A percentile compares a stretch with the other conserved stretches of the same genome.
Conservation (phyloP, 2,888 invertebrate species). For the Pegoplata infirma region DNA sequence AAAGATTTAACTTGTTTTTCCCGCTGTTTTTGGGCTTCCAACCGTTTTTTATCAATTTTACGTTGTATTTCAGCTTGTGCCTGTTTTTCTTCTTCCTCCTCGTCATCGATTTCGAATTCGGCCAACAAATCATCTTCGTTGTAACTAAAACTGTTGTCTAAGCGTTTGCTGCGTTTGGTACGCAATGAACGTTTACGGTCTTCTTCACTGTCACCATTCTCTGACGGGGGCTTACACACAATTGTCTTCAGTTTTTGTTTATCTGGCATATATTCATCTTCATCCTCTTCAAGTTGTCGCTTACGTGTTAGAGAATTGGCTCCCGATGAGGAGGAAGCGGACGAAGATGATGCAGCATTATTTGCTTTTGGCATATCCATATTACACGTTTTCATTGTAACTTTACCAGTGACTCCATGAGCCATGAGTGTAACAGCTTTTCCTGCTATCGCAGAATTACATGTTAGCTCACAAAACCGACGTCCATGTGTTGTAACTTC, state of each 20-base stretch:
- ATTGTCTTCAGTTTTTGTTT: slow-evolving; percentile 39
- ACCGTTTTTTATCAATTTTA: slow-evolving; percentile 64
- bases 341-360: neutral
- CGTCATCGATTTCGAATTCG: slow-evolving; percentile 66
- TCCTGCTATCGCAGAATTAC: slow-evolving; percentile 58
- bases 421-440: slow-evolving; percentile 65
- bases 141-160: slow-evolving; percentile 68
- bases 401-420: slow-evolving; percentile 63
- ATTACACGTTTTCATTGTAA: slow-evolving; percentile 59
- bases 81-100: slow-evolving; percentile 54
- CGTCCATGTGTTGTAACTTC: slow-evolving; percentile 64
- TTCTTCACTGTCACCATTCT: slow-evolving; percentile 50
- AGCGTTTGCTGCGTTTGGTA: slow-evolving; percentile 66
- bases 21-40: slow-evolving; percentile 63
- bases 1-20: slow-evolving; percentile 65
- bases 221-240: slow-evolving; percentile 15
- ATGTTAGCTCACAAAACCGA: slow-evolving; percentile 66
- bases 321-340: slow-evolving; percentile 3
- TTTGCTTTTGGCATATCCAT: slow-evolving; percentile 25
- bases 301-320: slow-evolving; percentile 28
- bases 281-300: slow-evolving; percentile 44
- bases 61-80: slow-evolving; percentile 58
- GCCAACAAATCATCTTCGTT: slow-evolving; percentile 67
- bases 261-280: slow-evolving; percentile 53
- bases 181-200: slow-evolving; percentile 67